phyloP scores from a whole-genome alignment of 2,888 invertebrate genomes.

The Actias luna region DNA sequence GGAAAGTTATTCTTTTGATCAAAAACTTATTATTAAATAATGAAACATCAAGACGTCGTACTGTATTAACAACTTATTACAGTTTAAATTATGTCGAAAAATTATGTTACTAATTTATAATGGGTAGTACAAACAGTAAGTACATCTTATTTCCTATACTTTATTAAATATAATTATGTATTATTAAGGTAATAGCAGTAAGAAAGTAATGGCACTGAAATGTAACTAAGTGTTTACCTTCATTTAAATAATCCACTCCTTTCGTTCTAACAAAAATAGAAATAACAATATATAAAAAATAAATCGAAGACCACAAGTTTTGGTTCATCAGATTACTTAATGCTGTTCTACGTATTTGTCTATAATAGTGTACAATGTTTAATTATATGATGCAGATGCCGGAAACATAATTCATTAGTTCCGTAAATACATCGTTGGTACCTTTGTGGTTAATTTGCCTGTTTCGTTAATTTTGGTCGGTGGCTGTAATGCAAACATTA shows the following conservation, averaged over 20 bases:
- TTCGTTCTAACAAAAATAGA: no score
- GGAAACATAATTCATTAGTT: conserved; percentile 15
- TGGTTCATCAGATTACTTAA: neutral
- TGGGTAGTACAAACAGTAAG: neutral
- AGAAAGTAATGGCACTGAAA: neutral
- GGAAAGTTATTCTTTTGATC: neutral
- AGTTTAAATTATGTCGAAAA: neutral
- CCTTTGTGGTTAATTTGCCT: conserved; percentile 27
- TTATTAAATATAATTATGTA: neutral
- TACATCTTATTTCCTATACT: neutral
- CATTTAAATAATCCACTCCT: neutral
- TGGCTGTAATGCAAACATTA: conserved; percentile 20
- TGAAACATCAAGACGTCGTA: neutral
- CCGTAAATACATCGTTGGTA: conserved; percentile 34
- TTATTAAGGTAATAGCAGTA: neutral
- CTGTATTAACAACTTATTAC: neutral
- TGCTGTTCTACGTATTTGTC: neutral
- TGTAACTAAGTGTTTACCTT: neutral
- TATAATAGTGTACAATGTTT: neutral
- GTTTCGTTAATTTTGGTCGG: neutral
- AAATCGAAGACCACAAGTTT: no score
- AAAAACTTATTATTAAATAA: neutral
- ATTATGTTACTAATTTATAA: neutral
- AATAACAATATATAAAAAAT: no score
- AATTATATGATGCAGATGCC: neutral